phyloP scores from a whole-genome alignment of 2,797 vertebrate species.

The Enteromius paludinosus region DNA sequence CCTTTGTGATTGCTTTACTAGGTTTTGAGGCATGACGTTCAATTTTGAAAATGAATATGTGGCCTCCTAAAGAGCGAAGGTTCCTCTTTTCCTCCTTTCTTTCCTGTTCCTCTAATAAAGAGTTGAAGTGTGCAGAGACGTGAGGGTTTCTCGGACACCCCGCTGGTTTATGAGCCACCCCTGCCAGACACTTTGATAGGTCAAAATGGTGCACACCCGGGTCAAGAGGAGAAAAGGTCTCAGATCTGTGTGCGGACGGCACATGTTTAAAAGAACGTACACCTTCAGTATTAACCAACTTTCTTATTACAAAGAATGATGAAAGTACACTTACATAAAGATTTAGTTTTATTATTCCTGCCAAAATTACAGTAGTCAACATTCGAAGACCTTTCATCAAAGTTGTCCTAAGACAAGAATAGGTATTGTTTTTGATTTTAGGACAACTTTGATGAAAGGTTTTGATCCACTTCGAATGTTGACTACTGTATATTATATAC shows the following conservation, averaged over 20 bases:
- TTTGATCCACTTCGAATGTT: no score
- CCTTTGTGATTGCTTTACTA: conserved; percentile 30
- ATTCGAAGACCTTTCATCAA: no score
- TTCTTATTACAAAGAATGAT: no score
- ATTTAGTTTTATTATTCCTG: not conserved
- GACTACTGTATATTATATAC: not conserved
- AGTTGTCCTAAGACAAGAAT: no score
- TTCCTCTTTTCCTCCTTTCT: conserved; percentile 29
- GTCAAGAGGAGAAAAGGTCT: conserved; percentile 28
- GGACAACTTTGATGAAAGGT: no score
- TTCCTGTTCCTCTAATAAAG: conserved; percentile 51
- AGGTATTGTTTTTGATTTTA: no score
- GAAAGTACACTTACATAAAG: not conserved
- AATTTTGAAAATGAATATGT: conserved; percentile 28
- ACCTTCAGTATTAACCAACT: not conserved
- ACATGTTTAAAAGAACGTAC: conserved; percentile 5
- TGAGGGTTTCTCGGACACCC: conserved; percentile 18
- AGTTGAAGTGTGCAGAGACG: conserved; percentile 28
- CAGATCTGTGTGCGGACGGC: conserved; percentile 5
- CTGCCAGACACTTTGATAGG: conserved; percentile 39
- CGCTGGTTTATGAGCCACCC: conserved; percentile 47
- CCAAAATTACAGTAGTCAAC: not conserved
- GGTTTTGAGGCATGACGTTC: conserved; percentile 8
- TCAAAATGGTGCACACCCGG: conserved; percentile 36
- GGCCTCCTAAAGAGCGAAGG: conserved; percentile 35